phyloP scores from a whole-genome alignment of 2,797 vertebrate genomes.

The Girardinus metallicus region DNA sequence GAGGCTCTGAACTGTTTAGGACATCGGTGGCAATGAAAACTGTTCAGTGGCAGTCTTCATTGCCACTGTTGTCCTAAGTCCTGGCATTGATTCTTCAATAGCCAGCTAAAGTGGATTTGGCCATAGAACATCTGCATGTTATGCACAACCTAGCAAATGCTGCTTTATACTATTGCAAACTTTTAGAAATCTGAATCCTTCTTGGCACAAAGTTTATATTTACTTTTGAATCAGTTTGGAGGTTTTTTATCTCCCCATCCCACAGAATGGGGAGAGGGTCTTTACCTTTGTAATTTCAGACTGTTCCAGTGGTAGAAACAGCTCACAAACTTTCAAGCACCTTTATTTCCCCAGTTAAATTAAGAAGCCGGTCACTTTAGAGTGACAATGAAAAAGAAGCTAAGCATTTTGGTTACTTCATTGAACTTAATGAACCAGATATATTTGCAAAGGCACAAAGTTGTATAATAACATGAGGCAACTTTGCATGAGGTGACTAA shows the following conservation, averaged over 20 bases:
- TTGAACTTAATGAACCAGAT: background rate
- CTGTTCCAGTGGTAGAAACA: background rate
- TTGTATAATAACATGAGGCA: background rate
- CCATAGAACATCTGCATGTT: background rate
- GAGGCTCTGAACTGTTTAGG: background rate
- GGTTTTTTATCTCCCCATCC: background rate
- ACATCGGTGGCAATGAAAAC: too few species aligned
- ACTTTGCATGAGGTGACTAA: background rate
- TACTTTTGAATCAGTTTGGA: background rate
- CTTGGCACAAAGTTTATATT: background rate
- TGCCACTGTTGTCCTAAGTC: background rate
- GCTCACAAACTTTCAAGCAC: background rate
- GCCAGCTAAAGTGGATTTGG: background rate
- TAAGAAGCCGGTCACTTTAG: background rate
- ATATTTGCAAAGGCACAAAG: background rate
- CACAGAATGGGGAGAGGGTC: background rate
- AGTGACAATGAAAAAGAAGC: background rate
- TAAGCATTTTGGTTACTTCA: background rate
- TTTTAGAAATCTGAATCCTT: background rate
- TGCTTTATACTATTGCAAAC: background rate
- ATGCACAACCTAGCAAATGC: background rate
- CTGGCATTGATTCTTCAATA: background rate
- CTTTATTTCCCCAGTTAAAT: background rate
- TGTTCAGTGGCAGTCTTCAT: background rate
- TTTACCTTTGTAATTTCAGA: background rate